Evolutionary conservation across 53 echinoderm and acorn worm genomes (phyloP).

Genomic region (Antedon mediterranea): DNA sequence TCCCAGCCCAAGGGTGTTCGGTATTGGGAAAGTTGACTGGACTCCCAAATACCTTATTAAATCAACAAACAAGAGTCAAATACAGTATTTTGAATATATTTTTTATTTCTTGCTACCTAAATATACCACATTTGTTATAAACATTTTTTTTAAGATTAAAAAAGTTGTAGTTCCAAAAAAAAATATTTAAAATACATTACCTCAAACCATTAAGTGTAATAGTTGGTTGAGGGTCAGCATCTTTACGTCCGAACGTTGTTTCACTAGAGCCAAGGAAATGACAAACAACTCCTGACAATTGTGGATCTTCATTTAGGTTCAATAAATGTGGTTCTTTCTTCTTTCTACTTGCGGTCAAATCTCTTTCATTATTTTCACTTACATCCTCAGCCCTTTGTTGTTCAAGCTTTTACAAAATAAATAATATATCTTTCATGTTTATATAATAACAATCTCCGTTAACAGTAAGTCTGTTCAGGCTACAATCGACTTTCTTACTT

Average conservation of each 20-base stretch:
- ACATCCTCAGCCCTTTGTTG: slow-evolving; percentile 32
- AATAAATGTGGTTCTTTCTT: slow-evolving; percentile 81
- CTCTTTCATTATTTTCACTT: slow-evolving; percentile 24
- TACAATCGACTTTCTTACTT: too few species aligned
- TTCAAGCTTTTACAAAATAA: slow-evolving; percentile 31
- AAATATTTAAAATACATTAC: slow-evolving; percentile 12
- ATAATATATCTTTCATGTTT: background rate
- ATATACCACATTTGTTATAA: background rate
- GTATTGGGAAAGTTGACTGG: too few species aligned
- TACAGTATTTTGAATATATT: too few species aligned
- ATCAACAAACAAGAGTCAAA: too few species aligned
- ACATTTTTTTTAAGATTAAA: background rate
- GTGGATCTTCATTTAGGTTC: slow-evolving; percentile 77
- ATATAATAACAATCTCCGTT: too few species aligned
- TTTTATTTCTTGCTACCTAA: background rate
- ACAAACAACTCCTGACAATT: slow-evolving; percentile 67
- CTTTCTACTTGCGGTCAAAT: slow-evolving; percentile 39
- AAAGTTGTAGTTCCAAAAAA: too few species aligned
- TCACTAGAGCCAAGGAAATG: slow-evolving; percentile 77
- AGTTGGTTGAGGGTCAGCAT: slow-evolving; percentile 75
- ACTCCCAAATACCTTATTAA: too few species aligned
- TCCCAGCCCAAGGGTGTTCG: too few species aligned
- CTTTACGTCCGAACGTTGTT: slow-evolving; percentile 90
- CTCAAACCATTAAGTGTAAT: slow-evolving; percentile 84
- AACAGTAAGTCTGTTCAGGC: too few species aligned